Evolutionary conservation across 1,140 invertebrate genomes (phyloP), one percentile per base, ranked within the genome.

Genomic region (Aphis craccivora): DNA sequence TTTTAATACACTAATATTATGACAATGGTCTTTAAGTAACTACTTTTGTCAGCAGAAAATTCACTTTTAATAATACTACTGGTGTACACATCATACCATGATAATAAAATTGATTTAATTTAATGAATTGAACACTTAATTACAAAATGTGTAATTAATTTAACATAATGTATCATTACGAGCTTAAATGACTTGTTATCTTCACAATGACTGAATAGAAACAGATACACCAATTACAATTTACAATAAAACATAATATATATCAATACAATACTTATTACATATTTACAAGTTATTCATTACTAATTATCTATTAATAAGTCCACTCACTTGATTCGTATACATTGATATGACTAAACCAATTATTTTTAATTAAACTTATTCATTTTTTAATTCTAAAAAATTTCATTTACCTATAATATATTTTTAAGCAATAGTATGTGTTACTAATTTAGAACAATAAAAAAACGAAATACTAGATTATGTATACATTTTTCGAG

Each of bases 71-170:
- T 43, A 30, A 25, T 48, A n/a, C 48, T 48, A 35, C 6, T 87
- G 40, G 5, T n/a, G 4, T 67, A n/a, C 18, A 11, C n/a, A 37
- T 87, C 20, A 81, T 81, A 81, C 3, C 3, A 87, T 87, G 40
- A 87, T 87, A 48, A 20, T 84, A 8, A 87, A 45, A 45, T 48
- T 48, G 5, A 87, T 6, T 20, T 35, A n/a, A 48, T 48, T 35
- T 76, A 87, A 87, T n/a, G 30, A 30, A 87, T 35, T 87, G 30
- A 87, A 45, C 43, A 87, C 45, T 35, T 43, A 87, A 87, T 87
- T 48, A 48, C 45, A 87, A n/a, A 45, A 87, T 48, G 25, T 43
- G 83, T 84, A 43, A 25, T 76, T 76, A 76, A 76, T 76, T 76
- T 76, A 76, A n/a, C 9, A 43, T 43, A 87, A 87, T 45, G n/a